A percentile compares a stretch with the other conserved stretches of the same genome.
phyloP scores from a whole-genome alignment of 2,113 vertebrate genomes.

The Prunella himalayana region DNA sequence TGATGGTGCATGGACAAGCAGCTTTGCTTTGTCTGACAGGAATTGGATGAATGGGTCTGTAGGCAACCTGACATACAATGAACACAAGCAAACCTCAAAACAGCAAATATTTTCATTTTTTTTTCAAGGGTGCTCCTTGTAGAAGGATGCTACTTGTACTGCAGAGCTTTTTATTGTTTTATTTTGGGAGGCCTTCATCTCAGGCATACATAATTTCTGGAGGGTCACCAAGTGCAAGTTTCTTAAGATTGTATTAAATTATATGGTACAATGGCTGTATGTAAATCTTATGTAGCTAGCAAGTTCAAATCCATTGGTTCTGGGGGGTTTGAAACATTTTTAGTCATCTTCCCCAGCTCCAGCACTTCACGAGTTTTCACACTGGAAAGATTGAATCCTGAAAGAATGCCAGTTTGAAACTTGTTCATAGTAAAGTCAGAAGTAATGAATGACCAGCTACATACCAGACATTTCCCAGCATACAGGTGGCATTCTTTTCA shows the following conservation, averaged over 20 bases:
- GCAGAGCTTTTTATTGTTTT: neutral
- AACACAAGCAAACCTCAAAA: neutral
- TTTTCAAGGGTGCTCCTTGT: neutral
- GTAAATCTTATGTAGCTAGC: neutral
- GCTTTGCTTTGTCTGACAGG: neutral
- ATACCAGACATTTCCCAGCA: neutral
- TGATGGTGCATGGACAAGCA: neutral
- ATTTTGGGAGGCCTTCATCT: neutral
- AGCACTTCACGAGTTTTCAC: neutral
- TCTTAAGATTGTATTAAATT: neutral
- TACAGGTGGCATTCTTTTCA: neutral
- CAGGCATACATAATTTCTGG: neutral
- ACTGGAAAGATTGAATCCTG: neutral
- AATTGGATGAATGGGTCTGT: neutral
- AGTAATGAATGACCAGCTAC: neutral
- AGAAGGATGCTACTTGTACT: neutral
- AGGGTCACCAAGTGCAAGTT: neutral
- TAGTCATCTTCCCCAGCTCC: neutral
- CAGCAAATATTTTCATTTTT: neutral
- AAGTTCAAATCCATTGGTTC: neutral
- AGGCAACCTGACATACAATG: neutral
- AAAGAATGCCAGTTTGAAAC: neutral
- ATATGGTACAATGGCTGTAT: neutral
- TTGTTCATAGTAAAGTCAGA: neutral
- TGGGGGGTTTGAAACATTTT: neutral